phyloP scores from a whole-genome alignment of 2,888 invertebrate genomes.

The Pseudanteris insignis region DNA sequence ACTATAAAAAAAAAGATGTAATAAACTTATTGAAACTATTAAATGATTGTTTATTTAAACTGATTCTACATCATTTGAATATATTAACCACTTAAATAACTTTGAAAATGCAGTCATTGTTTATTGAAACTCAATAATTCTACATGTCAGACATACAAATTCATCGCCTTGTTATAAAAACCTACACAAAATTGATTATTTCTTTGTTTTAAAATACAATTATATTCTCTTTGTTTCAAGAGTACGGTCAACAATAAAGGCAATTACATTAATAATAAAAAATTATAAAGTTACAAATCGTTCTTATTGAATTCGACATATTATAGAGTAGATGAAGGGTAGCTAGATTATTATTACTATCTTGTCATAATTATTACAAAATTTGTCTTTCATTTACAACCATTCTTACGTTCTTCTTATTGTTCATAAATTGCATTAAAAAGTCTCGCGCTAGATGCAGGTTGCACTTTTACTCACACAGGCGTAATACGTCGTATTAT shows the following conservation, averaged over 20 bases:
- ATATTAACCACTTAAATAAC: constrained; percentile 25
- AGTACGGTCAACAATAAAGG: constrained; percentile 7
- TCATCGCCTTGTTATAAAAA: constrained; percentile 40
- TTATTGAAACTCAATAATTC: constrained; percentile 43
- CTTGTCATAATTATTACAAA: constrained; percentile 32
- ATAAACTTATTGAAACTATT: no score
- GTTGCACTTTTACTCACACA: no score
- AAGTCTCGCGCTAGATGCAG: no score
- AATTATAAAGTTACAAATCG: constrained; percentile 31
- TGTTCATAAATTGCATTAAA: no score
- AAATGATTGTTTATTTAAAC: no score
- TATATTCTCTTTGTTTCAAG: constrained; percentile 12
- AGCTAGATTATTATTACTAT: constrained; percentile 23
- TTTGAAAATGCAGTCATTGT: constrained; percentile 41
- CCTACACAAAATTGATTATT: constrained; percentile 37
- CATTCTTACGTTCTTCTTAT: constrained; percentile 11
- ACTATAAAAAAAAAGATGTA: no score
- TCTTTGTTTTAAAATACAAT: constrained; percentile 33
- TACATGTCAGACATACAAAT: constrained; percentile 43
- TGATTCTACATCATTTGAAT: no score
- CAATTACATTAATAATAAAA: constrained; percentile 5
- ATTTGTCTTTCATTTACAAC: constrained; percentile 10
- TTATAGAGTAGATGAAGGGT: constrained; percentile 20
- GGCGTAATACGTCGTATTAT: no score
- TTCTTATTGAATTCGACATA: constrained; percentile 29